Base-by-base conservation (phyloP, 2,888 invertebrate genomes). In the Ichneumoninae sp. region DNA sequence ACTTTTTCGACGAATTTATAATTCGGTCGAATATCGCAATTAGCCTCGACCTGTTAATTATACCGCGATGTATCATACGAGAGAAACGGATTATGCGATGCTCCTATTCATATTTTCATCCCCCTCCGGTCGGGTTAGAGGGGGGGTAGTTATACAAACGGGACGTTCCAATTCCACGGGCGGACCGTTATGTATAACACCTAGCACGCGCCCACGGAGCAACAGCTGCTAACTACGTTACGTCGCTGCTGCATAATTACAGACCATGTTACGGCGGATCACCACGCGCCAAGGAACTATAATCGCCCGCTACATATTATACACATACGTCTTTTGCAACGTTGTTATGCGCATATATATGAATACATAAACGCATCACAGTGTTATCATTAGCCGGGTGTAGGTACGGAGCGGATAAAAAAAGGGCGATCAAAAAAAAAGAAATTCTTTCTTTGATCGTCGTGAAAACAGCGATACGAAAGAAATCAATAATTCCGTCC, bases 211-310 rank as follows among this genome's bases (percentile, higher is more conserved):
- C 75, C 63, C 57, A 87, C 87, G 87, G 88, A 89, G 89, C 89
- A 91, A 91, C 90, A 90, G 90, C 89, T 89, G 90, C 89, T 87
- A 86, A 88, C 87, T 87, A 88, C 88, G 89, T 89, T 91, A 89
- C 90, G 89, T 85, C 86, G 84, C 85, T 85, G 87, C 68, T 73
- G 86, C 88, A 89, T 85, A 85, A 86, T 85, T 87, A 84, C 80
- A 73, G 77, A 36, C 50, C 71, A 73, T 70, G 36, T 44, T 65
- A 65, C 66, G 52, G 33, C 57, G 47, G 76, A 77, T 73, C 33
- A 73, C 52, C 66, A 77, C 60, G 76, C 74, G 81, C 76, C 76
- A 63, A 70, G 63, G 54, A 81, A 76, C 70, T 76, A 76, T 82
- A 82, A 82, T 77, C 82, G 82, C 33, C 73, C n/a, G 52, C 36